phyloP scores from a whole-genome alignment of 2,113 vertebrate genomes.

The Pristiophorus japonicus region DNA sequence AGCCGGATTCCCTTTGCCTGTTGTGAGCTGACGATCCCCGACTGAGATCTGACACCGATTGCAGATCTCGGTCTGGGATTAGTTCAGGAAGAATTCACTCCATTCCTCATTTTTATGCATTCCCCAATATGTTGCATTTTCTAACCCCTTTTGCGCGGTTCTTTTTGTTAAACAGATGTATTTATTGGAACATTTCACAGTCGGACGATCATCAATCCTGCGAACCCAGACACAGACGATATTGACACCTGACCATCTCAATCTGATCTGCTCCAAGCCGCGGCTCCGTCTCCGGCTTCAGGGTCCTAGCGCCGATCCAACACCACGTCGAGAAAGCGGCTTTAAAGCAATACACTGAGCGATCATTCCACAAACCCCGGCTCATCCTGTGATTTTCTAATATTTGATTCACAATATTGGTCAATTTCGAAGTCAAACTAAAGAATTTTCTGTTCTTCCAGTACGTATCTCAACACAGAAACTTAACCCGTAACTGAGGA shows the following conservation, averaged over 20 bases:
- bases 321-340: not conserved
- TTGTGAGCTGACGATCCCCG: not conserved
- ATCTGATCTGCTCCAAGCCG: not conserved
- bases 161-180: not conserved
- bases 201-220: not conserved
- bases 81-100: not conserved
- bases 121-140: not conserved
- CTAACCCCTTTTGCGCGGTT: not conserved
- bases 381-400: not conserved
- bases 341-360: not conserved
- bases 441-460: not conserved
- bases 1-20: not conserved
- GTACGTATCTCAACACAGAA: not conserved
- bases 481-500: not conserved
- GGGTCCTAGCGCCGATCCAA: not conserved
- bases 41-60: slow-evolving; percentile 30
- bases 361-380: not conserved
- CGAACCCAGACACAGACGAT: not conserved
- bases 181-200: not conserved
- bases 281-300: not conserved
- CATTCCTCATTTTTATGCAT: not conserved
- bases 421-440: no score
- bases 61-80: no score
- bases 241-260: slow-evolving; percentile 29
- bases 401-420: not conserved